Evolutionary conservation across 2,113 vertebrate species (phyloP), one percentile per base, ranked within the genome.

Genomic region (Rhinolophus sinicus): DNA sequence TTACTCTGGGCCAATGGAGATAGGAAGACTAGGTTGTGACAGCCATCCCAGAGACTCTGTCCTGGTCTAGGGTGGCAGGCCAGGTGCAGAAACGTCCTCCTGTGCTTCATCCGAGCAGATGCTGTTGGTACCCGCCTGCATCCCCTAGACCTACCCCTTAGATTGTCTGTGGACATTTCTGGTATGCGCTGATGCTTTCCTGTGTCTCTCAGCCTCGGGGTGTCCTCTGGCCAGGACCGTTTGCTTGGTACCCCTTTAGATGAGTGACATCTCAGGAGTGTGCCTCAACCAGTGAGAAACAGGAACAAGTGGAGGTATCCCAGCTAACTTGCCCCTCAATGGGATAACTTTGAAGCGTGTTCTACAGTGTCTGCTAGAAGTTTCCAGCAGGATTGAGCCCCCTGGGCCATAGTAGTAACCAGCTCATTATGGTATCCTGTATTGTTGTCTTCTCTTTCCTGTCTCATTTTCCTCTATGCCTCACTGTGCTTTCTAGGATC

Each of bases 351-450:
- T 58, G 47, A 47, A 60, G 50, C 4, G 1, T 11, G 6, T 33
- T 56, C 35, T n/a, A 1, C 16, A 28, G 1, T 52, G 21, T 21
- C 40, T 47, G 19, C 38, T 65, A 2, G 47, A 84, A 73, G 16
- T 38, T 8, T 6, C 33, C 6, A 33, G 16, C 3, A 5, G 56
- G 38, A 30, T 3, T 0, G 14, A 28, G 13, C 44, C 18, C 28
- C 44, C 9, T 30, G 70, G 54, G 50, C 58, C 30, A 44, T 15
- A 4, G 19, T 4, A 8, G 19, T 10, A 33, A 14, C 5, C 38
- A 15, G 72, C 73, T 54, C 35, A 6, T 21, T 7, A 1, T 16
- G 1, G 73, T 1, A 1, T 22, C 30, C 30, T 3, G 0, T 2
- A 1, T 12, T 52, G 30, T n/a, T 9, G 0, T 9, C n/a, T 28